Conservation (phyloP, 2,797 vertebrate species). For the Rhinophrynus dorsalis region DNA sequence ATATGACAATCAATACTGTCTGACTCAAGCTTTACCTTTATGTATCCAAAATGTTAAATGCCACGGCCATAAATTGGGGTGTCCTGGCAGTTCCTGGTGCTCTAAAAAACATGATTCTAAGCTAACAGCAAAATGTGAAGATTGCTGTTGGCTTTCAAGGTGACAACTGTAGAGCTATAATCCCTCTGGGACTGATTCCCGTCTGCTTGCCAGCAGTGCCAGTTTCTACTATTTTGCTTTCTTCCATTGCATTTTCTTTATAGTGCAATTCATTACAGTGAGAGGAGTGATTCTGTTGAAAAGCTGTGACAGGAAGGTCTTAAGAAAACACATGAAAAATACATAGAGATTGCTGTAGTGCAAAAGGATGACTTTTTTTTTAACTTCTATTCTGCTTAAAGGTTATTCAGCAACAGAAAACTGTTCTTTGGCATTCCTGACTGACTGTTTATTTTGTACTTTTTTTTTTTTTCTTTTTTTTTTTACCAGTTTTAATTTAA, state of each 20-base stretch:
- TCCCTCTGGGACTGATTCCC: constrained; percentile 44
- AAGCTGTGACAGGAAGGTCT: constrained; percentile 37
- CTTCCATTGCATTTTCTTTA: constrained; percentile 46
- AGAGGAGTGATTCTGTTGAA: constrained; percentile 38
- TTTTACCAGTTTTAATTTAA: too few relatives aligned
- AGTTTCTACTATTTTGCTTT: constrained; percentile 39
- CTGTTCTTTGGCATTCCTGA: too few relatives aligned
- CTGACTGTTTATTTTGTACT: too few relatives aligned
- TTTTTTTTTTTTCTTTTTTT: too few relatives aligned
- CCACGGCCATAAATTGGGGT: constrained; percentile 33
- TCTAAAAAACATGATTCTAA: constrained; percentile 40
- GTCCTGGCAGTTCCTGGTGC: constrained; percentile 20
- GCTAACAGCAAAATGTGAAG: constrained; percentile 28
- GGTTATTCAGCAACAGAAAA: constrained; percentile 13
- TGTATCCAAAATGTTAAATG: constrained; percentile 22
- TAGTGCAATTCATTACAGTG: constrained; percentile 46
- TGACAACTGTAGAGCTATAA: constrained; percentile 47
- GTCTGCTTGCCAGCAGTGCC: constrained; percentile 29
- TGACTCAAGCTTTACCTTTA: constrained; percentile 10
- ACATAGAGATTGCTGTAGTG: constrained; percentile 28
- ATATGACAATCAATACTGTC: constrained; percentile 27
- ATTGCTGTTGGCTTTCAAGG: constrained; percentile 47
- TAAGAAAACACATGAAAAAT: constrained; percentile 42
- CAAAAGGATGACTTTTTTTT: constrained; percentile 28
- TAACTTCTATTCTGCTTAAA: constrained; percentile 9